Evolutionary conservation across 2,113 vertebrate genomes (phyloP).

Genomic region (Stictonetta naevosa): DNA sequence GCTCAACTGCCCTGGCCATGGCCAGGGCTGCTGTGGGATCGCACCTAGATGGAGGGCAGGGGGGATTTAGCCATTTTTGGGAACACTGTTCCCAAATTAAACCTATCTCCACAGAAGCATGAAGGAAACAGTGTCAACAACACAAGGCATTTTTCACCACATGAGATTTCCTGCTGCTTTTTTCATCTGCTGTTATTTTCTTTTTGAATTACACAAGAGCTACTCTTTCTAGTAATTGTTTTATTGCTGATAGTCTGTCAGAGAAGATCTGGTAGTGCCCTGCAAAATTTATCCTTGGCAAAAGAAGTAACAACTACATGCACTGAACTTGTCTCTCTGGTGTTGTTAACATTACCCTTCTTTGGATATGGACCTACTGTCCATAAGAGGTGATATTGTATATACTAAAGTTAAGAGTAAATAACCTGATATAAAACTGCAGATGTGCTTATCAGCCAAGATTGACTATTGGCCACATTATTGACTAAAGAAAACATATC

Average conservation of each 20-base stretch:
- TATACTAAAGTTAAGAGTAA: background rate
- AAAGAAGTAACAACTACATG: background rate
- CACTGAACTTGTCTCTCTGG: background rate
- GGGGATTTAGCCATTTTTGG: background rate
- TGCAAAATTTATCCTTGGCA: background rate
- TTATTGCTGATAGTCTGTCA: background rate
- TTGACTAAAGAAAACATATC: constrained; percentile 37
- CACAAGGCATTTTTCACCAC: background rate
- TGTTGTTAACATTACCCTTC: background rate
- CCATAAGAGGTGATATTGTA: background rate
- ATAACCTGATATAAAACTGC: background rate
- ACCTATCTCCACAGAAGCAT: background rate
- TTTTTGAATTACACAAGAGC: constrained; percentile 17
- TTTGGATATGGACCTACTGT: background rate
- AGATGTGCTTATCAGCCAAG: background rate
- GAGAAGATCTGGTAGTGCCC: background rate
- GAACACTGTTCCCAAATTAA: background rate
- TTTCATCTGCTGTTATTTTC: constrained; percentile 46
- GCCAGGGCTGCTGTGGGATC: background rate
- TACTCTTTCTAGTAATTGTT: constrained; percentile 37
- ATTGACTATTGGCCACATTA: constrained; percentile 1
- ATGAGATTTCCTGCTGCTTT: background rate
- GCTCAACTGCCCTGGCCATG: background rate
- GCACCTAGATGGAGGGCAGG: background rate
- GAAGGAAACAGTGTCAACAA: constrained; percentile 8